Percentiles rank a stretch among this genome's conserved stretches.
These are phyloP conservation scores for Ophion slaviceki DNA, from an alignment of 2,888 invertebrate genomes.

Conservation along the genomic window DNA sequence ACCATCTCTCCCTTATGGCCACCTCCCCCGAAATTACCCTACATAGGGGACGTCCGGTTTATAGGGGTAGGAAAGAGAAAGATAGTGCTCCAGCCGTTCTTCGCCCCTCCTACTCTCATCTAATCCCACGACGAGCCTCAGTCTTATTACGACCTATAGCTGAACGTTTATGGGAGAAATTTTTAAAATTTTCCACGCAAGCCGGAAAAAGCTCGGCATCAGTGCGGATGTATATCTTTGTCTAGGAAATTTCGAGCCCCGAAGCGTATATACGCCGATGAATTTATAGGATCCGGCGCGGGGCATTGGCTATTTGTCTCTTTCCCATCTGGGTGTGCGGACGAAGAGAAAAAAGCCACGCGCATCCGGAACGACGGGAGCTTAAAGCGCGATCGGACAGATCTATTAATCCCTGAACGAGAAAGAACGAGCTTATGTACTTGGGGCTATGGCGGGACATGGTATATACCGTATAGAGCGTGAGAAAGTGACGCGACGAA, in stretches of 20 bases:
- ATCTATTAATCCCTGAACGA: slow-evolving; percentile 59
- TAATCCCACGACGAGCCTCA: too few species aligned
- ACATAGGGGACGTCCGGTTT: too few species aligned
- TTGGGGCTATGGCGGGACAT: slow-evolving; percentile 6
- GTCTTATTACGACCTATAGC: too few species aligned
- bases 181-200: background rate
- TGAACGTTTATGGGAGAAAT: background rate
- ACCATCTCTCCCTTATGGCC: too few species aligned
- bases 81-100: too few species aligned
- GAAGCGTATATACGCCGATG: slow-evolving; percentile 13
- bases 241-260: background rate
- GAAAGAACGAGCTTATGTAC: slow-evolving; percentile 41
- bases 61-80: too few species aligned
- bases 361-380: slow-evolving; percentile 34
- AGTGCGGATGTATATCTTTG: slow-evolving; percentile 36
- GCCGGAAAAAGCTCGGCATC: slow-evolving; percentile 10
- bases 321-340: slow-evolving; percentile 9
- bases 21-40: too few species aligned
- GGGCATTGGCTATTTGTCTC: slow-evolving; percentile 52
- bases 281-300: slow-evolving; percentile 59
- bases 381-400: slow-evolving; percentile 47
- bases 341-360: slow-evolving; percentile 15
- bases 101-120: too few species aligned
- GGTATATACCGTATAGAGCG: slow-evolving; percentile 6
- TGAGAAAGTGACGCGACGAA: slow-evolving; percentile 25